Evolutionary conservation across 2,888 invertebrate genomes (phyloP), one percentile per base, ranked within the genome.

Genomic region (Drosophila trichaetosa): DNA sequence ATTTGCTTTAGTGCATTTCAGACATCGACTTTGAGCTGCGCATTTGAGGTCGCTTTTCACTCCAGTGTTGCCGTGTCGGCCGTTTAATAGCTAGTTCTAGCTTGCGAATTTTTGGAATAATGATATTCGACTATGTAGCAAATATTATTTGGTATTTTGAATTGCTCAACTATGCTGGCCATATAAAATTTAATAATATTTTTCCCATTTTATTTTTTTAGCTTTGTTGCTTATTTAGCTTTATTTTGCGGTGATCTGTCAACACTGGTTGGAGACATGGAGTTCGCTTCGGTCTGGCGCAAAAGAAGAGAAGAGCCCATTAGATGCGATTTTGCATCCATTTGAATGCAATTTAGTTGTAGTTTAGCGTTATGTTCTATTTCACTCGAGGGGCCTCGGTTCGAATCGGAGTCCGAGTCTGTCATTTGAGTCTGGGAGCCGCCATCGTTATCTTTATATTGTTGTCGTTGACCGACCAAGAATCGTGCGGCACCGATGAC

Each of bases 271-370:
- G 57, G 67, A 34, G 40, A 66, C 67, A 36, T 54, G 36, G 24
- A 33, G 34, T 36, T 60, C 29, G 31, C 67, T 24, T 24, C 21
- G 42, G 51, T 29, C 66, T 51, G 70, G 78, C 78, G 72, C 61
- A 86, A 83, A 75, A 87, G 71, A 83, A 86, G 84, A 81, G 69
- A 60, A 73, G 65, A 76, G 65, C 75, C 83, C 87, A 84, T 84
- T 84, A 84, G 82, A 68, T 82, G 79, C 76, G 87, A 84, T 84
- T 84, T 87, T 84, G 75, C 83, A 84, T 84, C 89, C 84, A 84
- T 89, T 84, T 84, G 79, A 84, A 84, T 87, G 83, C 82, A 84
- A 84, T 84, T 84, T 89, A 89, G 89, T 69, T 82, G 73, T 82
- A 89, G 89, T 79, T 84, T 84, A 84, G 73, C 83, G 83, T 84